A percentile compares a stretch with the other conserved stretches of the same genome.
Evolutionary conservation across 2,888 invertebrate genomes (phyloP).

Genomic region (Macaria liturata): DNA sequence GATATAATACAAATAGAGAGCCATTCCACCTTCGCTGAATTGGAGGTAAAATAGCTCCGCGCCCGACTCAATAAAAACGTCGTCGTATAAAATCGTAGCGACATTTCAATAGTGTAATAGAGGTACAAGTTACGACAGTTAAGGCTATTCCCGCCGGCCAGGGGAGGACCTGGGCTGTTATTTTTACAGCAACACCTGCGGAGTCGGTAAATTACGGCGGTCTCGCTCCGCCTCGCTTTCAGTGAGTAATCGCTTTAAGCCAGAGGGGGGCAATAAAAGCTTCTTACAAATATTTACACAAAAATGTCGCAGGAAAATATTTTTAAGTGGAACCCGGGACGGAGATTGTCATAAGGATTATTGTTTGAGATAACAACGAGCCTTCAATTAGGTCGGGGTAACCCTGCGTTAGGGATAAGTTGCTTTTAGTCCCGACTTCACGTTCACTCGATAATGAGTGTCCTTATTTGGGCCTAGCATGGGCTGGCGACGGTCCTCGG

Average conservation of each 20-base stretch:
- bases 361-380: constrained; percentile 13
- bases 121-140: constrained; percentile 41
- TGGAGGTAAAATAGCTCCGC: constrained; percentile 9
- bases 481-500: not conserved
- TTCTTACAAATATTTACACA: constrained; percentile 46
- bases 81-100: constrained; percentile 29
- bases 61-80: constrained; percentile 27
- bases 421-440: constrained; percentile 12
- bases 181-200: constrained; percentile 59
- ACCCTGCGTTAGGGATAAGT: constrained; percentile 6
- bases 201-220: constrained; percentile 48
- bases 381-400: constrained; percentile 7
- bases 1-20: constrained; percentile 2
- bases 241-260: constrained; percentile 43
- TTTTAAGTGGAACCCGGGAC: constrained; percentile 21
- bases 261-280: constrained; percentile 43
- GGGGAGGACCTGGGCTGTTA: constrained; percentile 39
- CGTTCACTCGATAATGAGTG: constrained; percentile 6
- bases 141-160: constrained; percentile 39
- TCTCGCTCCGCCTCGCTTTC: constrained; percentile 31
- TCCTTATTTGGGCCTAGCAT: constrained; percentile 5
- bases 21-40: constrained; percentile 3
- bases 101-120: constrained; percentile 39
- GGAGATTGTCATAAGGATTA: constrained; percentile 20
- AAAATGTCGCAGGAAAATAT: constrained; percentile 40